These are phyloP conservation scores for Saiga tatarica DNA, from an alignment of 2,113 vertebrate genomes.

Conservation along the genomic window DNA sequence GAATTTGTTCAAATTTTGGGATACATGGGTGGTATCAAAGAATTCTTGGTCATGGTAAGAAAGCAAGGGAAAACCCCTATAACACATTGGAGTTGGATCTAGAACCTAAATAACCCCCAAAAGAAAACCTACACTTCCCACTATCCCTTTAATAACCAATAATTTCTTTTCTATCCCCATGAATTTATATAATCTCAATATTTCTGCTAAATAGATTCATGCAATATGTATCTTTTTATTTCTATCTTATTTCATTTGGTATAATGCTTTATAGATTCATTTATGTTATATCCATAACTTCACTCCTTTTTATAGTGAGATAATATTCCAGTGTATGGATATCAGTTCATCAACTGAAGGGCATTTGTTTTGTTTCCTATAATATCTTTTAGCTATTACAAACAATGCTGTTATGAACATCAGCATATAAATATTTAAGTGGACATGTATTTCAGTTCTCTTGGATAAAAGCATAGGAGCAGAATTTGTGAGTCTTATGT, in stretches of 20 bases:
- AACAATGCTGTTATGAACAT: background rate
- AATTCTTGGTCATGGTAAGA: background rate
- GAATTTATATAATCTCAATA: background rate
- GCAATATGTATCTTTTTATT: too few relatives aligned
- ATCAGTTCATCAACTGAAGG: background rate
- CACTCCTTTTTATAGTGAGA: background rate
- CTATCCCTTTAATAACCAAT: background rate
- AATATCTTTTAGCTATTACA: background rate
- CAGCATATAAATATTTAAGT: background rate
- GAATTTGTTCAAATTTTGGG: background rate
- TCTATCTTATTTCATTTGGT: background rate
- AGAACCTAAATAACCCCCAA: background rate
- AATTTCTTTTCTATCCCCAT: background rate
- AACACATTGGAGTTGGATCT: background rate
- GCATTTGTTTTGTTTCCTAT: background rate
- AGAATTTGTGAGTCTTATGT: background rate
- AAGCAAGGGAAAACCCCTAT: too few relatives aligned
- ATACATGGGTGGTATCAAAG: background rate
- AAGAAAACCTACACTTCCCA: background rate
- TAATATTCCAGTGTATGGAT: background rate
- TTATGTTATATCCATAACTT: background rate
- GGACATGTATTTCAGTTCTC: background rate
- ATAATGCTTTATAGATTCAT: background rate
- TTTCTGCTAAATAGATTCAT: background rate
- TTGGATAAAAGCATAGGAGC: background rate